These are phyloP conservation scores for Smittia sp. DNA, from an alignment of 2,888 invertebrate genomes.

Conservation along the genomic window DNA sequence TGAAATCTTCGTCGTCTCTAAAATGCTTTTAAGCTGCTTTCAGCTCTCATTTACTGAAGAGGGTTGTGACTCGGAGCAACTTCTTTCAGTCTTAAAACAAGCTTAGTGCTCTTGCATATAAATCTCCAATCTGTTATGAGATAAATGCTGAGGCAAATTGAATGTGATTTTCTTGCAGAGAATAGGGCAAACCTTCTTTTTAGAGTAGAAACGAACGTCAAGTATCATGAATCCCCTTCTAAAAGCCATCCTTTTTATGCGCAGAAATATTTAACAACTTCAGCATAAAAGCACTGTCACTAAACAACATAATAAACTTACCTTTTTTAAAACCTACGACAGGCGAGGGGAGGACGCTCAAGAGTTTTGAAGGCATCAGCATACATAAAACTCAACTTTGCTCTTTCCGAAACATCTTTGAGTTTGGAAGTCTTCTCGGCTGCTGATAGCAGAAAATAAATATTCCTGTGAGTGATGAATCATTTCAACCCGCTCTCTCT, in stretches of 20 bases:
- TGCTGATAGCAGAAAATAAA: background rate
- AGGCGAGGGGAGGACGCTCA: background rate
- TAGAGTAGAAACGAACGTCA: background rate
- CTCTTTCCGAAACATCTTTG: too few relatives aligned
- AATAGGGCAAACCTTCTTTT: slow-evolving; percentile 2
- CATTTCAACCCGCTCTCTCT: background rate
- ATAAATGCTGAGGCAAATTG: slow-evolving; percentile 30
- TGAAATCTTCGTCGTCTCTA: too few relatives aligned
- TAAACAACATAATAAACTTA: slow-evolving; percentile 40
- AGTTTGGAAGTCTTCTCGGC: background rate
- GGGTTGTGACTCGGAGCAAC: background rate
- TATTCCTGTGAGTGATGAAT: background rate
- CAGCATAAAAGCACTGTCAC: slow-evolving; percentile 38
- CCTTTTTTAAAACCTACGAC: slow-evolving; percentile 34
- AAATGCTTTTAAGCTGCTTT: too few relatives aligned
- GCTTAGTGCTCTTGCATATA: background rate
- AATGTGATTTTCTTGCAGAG: slow-evolving; percentile 13
- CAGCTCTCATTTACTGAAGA: too few relatives aligned
- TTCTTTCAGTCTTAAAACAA: background rate
- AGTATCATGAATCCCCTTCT: background rate
- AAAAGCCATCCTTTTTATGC: slow-evolving; percentile 7
- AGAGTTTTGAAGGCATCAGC: background rate
- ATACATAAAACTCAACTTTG: slow-evolving; percentile 10
- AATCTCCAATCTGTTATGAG: slow-evolving; percentile 5
- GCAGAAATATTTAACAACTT: slow-evolving; percentile 23